phyloP scores from a whole-genome alignment of 1,140 invertebrate species.

The Macrosteles quadrilineatus region DNA sequence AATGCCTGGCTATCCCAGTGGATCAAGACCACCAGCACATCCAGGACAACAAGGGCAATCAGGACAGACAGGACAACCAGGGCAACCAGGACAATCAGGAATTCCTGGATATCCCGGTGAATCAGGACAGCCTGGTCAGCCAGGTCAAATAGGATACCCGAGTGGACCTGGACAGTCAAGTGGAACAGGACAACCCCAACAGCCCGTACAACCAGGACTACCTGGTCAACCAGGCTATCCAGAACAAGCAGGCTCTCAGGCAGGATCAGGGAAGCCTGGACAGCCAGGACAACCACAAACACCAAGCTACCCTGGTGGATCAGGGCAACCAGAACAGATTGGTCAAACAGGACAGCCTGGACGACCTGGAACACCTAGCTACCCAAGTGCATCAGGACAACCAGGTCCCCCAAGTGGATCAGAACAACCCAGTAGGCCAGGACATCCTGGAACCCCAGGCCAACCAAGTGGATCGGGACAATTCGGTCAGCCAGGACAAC shows the following conservation, averaged over 20 bases:
- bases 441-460: conserved; percentile 31
- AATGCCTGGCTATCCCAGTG: conserved; percentile 25
- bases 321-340: conserved; percentile 37
- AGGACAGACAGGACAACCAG: conserved; percentile 41
- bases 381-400: conserved; percentile 32
- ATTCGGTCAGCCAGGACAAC: conserved; percentile 38
- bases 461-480: conserved; percentile 3
- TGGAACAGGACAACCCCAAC: too few relatives aligned
- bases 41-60: conserved; percentile 34
- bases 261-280: conserved; percentile 39
- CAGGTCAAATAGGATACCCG: conserved; percentile 38
- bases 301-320: conserved; percentile 43
- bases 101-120: conserved; percentile 39
- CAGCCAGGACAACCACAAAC: conserved; percentile 42
- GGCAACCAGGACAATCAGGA: conserved; percentile 39
- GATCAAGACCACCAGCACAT: conserved; percentile 34
- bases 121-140: conserved; percentile 39
- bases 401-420: conserved; percentile 38
- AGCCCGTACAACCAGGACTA: conserved; percentile 38
- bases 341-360: conserved; percentile 31
- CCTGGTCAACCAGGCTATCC: conserved; percentile 38
- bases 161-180: conserved; percentile 35
- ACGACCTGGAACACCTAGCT: conserved; percentile 24
- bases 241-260: conserved; percentile 24
- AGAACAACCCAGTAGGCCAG: conserved; percentile 37